Base-by-base conservation (phyloP, 2,888 invertebrate genomes). In the Caenorhabditis sp. region DNA sequence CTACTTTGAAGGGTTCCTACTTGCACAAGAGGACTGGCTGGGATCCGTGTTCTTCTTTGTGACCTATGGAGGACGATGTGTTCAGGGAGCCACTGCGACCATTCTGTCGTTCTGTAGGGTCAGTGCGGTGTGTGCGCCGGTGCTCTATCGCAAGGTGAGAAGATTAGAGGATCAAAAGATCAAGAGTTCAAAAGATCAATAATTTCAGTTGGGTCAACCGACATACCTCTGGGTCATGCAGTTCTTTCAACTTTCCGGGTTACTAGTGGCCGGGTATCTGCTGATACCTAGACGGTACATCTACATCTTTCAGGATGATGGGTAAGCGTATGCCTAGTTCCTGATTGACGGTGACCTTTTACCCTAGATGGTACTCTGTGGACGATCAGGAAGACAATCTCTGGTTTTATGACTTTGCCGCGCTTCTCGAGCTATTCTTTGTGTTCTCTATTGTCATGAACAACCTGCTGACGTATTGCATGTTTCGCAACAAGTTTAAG, bases 101-200 rank as follows among this genome's bases (percentile, higher is more conserved):
- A 69, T 80, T 44, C 28, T 80, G 6, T 62, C 80, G 13, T 80
- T 80, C 37, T 71, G 71, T 53, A 62, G 80, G 15, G 69, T 80
- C 35, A 69, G 55, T 11, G 80, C 80, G 9, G 65, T 80, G 15
- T 64, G 69, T 24, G 68, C 56, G n/a, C 80, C 80, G 1, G 51
- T 80, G 4, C 56, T 80, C 0, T 80, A 80, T 53, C 68, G 69
- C 0, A 74, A 74, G 53, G 74, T 74, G 15, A 5, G 35, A n/a
- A 0, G 15, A 24, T 28, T 1, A 13, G 18, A 9, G 2, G 37
- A 32, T 32, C 32, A n/a, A n/a, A n/a, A n/a, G n/a, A n/a, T n/a
- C n/a, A n/a, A n/a, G n/a, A n/a, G n/a, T n/a, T n/a, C n/a, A n/a
- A n/a, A n/a, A n/a, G n/a, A n/a, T n/a, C n/a, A n/a, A 15, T 13